Evolutionary conservation across 2,113 vertebrate genomes (phyloP), one percentile per base, ranked within the genome.

Genomic region (Tragelaphus buxtoni): DNA sequence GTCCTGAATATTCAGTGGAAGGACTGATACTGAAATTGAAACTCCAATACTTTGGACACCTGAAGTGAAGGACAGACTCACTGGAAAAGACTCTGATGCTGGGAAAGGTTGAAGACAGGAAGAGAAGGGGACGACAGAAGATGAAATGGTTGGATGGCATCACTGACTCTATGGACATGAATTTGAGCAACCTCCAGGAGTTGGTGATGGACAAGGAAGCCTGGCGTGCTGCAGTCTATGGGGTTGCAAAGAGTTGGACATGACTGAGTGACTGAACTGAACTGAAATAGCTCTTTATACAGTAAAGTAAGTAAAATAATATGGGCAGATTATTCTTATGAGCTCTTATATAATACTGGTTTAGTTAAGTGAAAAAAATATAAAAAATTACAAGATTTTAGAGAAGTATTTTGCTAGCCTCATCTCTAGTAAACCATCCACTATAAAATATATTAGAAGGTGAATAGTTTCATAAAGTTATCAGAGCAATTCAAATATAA

Each of bases 301-400:
- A 96, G 28, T 79, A 42, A 92, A 94, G 91, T 92, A 4, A 63
- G 88, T n/a, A 96, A 92, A 98, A 94, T 95, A 97, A 91, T 94
- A 32, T 17, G 92, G 80, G 83, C 35, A 93, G 95, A 49, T 81
- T 97, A 97, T 93, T 79, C 26, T 96, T 82, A 80, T 84, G 96
- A 69, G n/a, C 82, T 95, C 51, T 32, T 72, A 56, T 93, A 86
- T 97, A 88, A 72, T 30, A 96, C 90, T n/a, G 11, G 79, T 13
- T 94, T 93, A 42, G 39, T 60, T 56, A 92, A 63, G 26, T 26
- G 1, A 55, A 56, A 90, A 97, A 97, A 63, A 47, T 60, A 26
- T 55, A 49, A 8, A 86, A 51, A 86, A 9, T 53, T 18, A 56
- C 3, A 76, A 69, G 17, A 86, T 45, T 88, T 97, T 93, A 91